Evolutionary conservation across 2,797 vertebrate species (phyloP).

Genomic region (Acanthurus lineatus): DNA sequence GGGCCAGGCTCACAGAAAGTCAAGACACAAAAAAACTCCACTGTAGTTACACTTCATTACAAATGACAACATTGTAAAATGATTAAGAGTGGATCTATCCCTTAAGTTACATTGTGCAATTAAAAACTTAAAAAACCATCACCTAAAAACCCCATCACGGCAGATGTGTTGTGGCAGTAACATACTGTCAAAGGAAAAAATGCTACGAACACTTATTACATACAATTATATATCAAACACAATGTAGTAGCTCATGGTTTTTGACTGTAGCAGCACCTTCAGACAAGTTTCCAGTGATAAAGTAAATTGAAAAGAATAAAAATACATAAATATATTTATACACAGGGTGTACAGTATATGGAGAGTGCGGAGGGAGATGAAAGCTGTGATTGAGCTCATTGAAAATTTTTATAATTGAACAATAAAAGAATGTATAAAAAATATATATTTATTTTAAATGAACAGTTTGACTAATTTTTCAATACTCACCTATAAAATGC

Average conservation of each 20-base stretch:
- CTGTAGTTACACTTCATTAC: conserved; percentile 1
- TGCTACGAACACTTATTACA: conserved; percentile 29
- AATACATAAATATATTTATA: conserved; percentile 60
- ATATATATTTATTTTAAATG: conserved; percentile 78
- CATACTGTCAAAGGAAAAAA: neutral
- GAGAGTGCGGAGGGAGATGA: conserved; percentile 34
- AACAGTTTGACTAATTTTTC: conserved; percentile 58
- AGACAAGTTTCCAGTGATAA: conserved; percentile 69
- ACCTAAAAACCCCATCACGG: conserved; percentile 16
- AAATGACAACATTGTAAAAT: conserved; percentile 21
- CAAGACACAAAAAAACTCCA: conserved; percentile 1
- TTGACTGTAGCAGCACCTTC: conserved; percentile 90
- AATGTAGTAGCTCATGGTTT: conserved; percentile 68
- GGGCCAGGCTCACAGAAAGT: neutral
- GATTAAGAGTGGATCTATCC: neutral
- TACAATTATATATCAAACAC: conserved; percentile 52
- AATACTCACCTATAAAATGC: conserved; percentile 66
- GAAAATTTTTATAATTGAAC: conserved; percentile 48
- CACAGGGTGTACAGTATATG: conserved; percentile 32
- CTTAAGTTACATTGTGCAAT: conserved; percentile 32
- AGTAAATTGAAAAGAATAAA: conserved; percentile 59
- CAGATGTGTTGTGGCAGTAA: conserved; percentile 7
- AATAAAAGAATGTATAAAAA: conserved; percentile 82
- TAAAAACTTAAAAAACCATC: conserved; percentile 12
- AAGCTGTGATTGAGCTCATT: conserved; percentile 49